Base-by-base conservation (phyloP, 2,888 invertebrate genomes). In the Cantharis flavilabris region DNA sequence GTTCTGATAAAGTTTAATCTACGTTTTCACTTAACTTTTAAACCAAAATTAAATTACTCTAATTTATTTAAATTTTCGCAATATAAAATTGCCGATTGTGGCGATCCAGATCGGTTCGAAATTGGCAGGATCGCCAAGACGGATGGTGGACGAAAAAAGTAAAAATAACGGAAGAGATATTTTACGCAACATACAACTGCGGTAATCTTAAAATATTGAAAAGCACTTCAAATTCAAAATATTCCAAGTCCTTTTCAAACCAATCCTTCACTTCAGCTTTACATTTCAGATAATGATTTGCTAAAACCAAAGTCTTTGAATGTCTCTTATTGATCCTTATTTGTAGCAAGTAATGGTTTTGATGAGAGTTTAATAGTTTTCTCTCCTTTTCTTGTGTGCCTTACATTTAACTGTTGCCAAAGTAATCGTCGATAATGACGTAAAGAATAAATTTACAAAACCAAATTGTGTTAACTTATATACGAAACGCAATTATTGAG, bases 401-500 rank as follows among this genome's bases (percentile, higher is more conserved):
- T 67, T 65, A 26, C 73, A 69, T 18, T 64, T 20, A 71, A 69
- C 62, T 67, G 26, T 67, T 62, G 62, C 26, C 23, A 65, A 72
- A 71, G 64, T 69, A 72, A 62, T 23, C 62, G 33, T 70, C 49
- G 69, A 18, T 26, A 70, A 28, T 64, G 78, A 78, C 78, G 78
- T 78, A 76, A 76, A 70, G 78, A 75, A n/a, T n/a, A n/a, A 76
- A 75, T 76, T 75, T 67, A 33, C 33, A 69, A 74, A 73, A 77
- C 69, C 71, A 75, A 77, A 76, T 78, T 76, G 73, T 73, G 75
- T 78, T 77, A 77, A 74, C 78, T 76, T 72, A 70, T 76, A 74
- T 76, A 79, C 70, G 76, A 79, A 79, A 79, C 72, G 75, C 70
- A 79, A 79, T 79, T 79, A 79, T 79, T 76, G 79, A 79, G 79